phyloP scores from a whole-genome alignment of 2,888 invertebrate genomes.

The Erebia palarica region DNA sequence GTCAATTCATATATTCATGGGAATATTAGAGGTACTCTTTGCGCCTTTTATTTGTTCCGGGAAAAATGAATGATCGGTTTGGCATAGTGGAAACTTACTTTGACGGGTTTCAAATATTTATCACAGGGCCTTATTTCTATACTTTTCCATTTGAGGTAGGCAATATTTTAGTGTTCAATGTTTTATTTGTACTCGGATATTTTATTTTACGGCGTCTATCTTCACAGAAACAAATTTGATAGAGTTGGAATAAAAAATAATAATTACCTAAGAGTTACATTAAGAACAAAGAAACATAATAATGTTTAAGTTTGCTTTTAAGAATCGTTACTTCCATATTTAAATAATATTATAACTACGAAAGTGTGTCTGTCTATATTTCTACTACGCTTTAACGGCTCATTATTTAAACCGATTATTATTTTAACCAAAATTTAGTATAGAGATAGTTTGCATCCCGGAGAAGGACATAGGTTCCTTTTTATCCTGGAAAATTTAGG shows the following conservation, averaged over 20 bases:
- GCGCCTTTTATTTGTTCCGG: neutral
- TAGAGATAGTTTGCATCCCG: too few species aligned
- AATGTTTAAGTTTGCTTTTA: too few species aligned
- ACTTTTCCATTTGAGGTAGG: constrained; percentile 1
- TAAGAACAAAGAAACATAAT: neutral
- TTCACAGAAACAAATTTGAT: neutral
- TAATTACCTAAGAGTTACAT: neutral
- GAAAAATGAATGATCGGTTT: neutral
- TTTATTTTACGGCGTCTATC: neutral
- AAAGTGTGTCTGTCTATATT: too few species aligned
- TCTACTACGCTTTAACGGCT: too few species aligned
- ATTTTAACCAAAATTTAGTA: too few species aligned
- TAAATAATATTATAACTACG: too few species aligned
- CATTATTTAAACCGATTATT: too few species aligned
- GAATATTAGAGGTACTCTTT: neutral
- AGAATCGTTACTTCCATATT: too few species aligned
- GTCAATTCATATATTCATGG: neutral
- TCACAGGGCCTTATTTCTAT: constrained; percentile 25
- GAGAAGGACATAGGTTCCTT: too few species aligned
- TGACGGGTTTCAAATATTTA: constrained; percentile 47
- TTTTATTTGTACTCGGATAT: neutral
- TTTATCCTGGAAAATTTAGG: too few species aligned
- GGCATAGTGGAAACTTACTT: neutral
- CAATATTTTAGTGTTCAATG: constrained; percentile 2
- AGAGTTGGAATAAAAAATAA: neutral